Percentiles rank a stretch among this genome's conserved stretches.
These are phyloP conservation scores for Macrocentrus cingulum DNA, from an alignment of 1,140 invertebrate genomes.

Conservation along the genomic window DNA sequence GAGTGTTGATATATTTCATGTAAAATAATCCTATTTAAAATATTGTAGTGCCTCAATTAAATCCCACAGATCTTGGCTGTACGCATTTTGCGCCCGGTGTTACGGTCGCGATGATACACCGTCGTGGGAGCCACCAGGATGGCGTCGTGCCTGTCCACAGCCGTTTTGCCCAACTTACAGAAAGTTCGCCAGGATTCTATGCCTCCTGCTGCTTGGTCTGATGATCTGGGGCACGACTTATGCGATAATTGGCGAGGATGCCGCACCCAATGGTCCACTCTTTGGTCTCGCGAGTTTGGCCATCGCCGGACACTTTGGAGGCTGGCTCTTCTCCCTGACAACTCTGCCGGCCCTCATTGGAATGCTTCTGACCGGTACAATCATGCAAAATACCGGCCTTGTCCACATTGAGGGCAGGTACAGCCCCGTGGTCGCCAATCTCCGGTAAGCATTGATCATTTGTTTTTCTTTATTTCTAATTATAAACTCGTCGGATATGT, in stretches of 20 bases:
- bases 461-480: neutral
- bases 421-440: slow-evolving; percentile 63
- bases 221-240: slow-evolving; percentile 76
- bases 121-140: slow-evolving; percentile 76
- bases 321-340: slow-evolving; percentile 74
- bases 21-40: too few relatives aligned
- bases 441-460: slow-evolving; percentile 61
- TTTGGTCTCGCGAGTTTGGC: slow-evolving; percentile 76
- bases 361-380: slow-evolving; percentile 80
- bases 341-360: slow-evolving; percentile 83
- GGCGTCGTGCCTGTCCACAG: slow-evolving; percentile 76
- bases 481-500: neutral
- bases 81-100: slow-evolving; percentile 70
- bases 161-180: slow-evolving; percentile 79
- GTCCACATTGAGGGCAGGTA: slow-evolving; percentile 70
- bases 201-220: slow-evolving; percentile 70
- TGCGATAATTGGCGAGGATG: slow-evolving; percentile 72
- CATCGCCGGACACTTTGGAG: slow-evolving; percentile 78
- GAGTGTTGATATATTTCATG: too few relatives aligned
- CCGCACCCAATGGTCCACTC: slow-evolving; percentile 75
- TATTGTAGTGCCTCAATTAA: neutral
- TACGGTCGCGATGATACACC: slow-evolving; percentile 68
- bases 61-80: slow-evolving; percentile 72
- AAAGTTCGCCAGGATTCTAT: slow-evolving; percentile 72
- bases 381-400: slow-evolving; percentile 77